These are phyloP conservation scores for Diceros bicornis DNA, from an alignment of 2,797 vertebrate species.

Conservation along the genomic window DNA sequence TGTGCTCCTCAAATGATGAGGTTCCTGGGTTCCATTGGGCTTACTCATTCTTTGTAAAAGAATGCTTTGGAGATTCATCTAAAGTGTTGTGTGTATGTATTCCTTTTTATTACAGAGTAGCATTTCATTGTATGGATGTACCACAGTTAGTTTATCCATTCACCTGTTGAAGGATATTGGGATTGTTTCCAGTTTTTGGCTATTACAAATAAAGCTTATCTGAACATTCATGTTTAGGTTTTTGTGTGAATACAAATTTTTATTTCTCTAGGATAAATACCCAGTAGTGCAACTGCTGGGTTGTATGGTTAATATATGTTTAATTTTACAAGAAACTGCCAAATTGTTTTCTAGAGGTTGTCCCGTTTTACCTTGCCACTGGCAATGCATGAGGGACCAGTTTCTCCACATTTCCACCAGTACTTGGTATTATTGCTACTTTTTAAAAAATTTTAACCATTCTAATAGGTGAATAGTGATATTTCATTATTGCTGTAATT, in stretches of 20 bases:
- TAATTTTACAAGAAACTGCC: constrained; percentile 25
- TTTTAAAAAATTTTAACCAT: not conserved
- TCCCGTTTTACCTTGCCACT: not conserved
- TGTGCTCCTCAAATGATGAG: not conserved
- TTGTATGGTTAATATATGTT: not conserved
- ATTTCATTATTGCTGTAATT: not conserved
- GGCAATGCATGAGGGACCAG: not conserved
- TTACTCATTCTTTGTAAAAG: not conserved
- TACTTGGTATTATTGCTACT: not conserved
- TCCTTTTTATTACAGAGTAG: not conserved
- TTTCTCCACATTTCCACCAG: not conserved
- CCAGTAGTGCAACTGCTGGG: not conserved
- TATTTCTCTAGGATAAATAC: constrained; percentile 12
- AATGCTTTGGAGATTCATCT: not conserved
- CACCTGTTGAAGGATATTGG: not conserved
- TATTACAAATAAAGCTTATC: constrained; percentile 3
- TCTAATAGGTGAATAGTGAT: not conserved
- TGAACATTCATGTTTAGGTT: not conserved
- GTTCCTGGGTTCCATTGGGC: not conserved
- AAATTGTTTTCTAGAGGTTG: not conserved
- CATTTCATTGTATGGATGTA: not conserved
- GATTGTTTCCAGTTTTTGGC: not conserved
- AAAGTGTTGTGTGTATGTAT: not conserved
- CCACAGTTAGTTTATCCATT: not conserved
- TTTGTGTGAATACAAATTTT: not conserved